These are phyloP conservation scores for Diachasmimorpha longicaudata DNA, from an alignment of 1,140 invertebrate species.

Conservation along the genomic window DNA sequence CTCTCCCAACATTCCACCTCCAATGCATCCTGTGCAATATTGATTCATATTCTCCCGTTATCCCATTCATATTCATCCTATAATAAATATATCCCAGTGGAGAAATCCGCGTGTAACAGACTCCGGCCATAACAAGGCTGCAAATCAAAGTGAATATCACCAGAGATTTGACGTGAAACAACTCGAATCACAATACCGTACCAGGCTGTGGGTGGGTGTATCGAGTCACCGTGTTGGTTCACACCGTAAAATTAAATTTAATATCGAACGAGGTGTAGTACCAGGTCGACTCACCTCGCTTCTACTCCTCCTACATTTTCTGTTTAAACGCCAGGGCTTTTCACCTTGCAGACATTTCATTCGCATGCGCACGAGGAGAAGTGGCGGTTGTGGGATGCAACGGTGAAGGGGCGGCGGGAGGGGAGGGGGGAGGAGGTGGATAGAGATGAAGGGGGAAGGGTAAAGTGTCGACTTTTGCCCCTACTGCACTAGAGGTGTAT, in stretches of 20 bases:
- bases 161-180: background rate
- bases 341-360: slow-evolving; percentile 20
- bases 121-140: background rate
- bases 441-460: background rate
- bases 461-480: background rate
- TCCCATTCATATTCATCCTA: too few species aligned
- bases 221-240: background rate
- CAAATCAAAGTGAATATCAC: slow-evolving; percentile 2
- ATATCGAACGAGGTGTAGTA: slow-evolving; percentile 33
- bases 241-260: slow-evolving; percentile 47
- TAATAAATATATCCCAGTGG: too few species aligned
- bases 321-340: slow-evolving; percentile 9
- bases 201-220: background rate
- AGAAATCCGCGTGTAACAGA: background rate
- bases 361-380: background rate
- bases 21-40: too few species aligned
- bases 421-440: background rate
- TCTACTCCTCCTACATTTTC: background rate
- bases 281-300: background rate
- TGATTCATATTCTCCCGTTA: too few species aligned
- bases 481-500: background rate
- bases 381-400: too few species aligned
- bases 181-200: background rate
- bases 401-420: background rate
- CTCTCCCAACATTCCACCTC: too few species aligned